Base-by-base conservation (phyloP, 1,140 invertebrate species). In the Venustaconcha ellipsiformis region DNA sequence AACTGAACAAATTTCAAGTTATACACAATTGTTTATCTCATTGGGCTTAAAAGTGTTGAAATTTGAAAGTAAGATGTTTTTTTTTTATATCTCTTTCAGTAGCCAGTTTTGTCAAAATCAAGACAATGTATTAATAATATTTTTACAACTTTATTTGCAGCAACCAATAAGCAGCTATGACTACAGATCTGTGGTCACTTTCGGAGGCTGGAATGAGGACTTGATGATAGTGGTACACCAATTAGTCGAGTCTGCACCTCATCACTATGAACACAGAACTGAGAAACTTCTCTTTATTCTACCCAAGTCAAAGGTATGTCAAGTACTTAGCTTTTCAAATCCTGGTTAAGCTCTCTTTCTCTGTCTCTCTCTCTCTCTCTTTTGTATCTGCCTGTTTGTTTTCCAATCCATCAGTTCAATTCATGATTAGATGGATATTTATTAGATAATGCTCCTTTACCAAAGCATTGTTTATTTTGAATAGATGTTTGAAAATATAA, bases 201-300 rank as follows among this genome's bases (percentile, higher is more conserved):
- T 98, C 87, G 97, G 97, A 20, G 97, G 96, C 14, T 95, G 96
- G 83, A 94, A 96, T 89, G 96, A 98, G 85, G 96, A 99, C 86
- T 96, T 98, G 77, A 98, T 98, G 96, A 92, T 99, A 76, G 94
- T 98, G 18, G 95, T 97, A 11, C 95, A 82, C 63, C 83, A 84
- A 74, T 72, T 83, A 67, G 81, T 82, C 57, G 83, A 83, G 64
- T 86, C 81, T 11, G 83, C 80, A 26, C 84, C 83, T 67, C 85
- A 83, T 67, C 84, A 83, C 80, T 86, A 87, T 62, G 85, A 85
- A 78, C 86, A 87, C 48, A 93, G 93, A 48, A 94, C 95, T 65
- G 95, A 97, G 85, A 97, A 97, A 90, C 92, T 98, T 73, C 91
- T 98, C 57, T 97, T 98, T 86, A 93, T 94, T 76, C 93, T 98